Evolutionary conservation across 2,888 invertebrate genomes (phyloP), one percentile per base, ranked within the genome.

Genomic region (Drosophila kanekoi): DNA sequence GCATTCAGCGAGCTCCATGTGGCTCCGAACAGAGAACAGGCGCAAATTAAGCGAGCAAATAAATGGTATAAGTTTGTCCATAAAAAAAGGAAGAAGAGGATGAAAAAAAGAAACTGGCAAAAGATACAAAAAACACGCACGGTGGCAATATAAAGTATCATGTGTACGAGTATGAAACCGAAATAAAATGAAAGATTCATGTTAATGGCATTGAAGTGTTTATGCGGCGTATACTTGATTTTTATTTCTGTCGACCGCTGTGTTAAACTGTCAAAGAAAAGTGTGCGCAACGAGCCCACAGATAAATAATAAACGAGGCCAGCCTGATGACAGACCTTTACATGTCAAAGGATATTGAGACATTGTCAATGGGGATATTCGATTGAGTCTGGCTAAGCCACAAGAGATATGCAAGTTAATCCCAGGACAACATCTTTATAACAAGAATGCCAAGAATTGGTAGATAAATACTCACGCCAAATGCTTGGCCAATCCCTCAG

Each of bases 111-210:
- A 37, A 23, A 28, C 28, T 8, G 28, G n/a, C 35, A 14, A 35
- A 28, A 33, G 49, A 40, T 6, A 37, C 10, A 14, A n/a, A 2
- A 9, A 13, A 45, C 16, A 53, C 14, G 20, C 20, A 23, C 35
- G 0, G 35, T 35, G 20, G 10, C 37, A 35, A 35, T 33, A 35
- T 41, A 37, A 64, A 64, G 56, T 43, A 35, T 3, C 62, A 20
- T 40, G 40, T 28, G 33, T 9, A 10, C 9, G 14, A 23, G 10
- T n/a, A 6, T 2, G 11, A 47, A n/a, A 13, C 35, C 18, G 32
- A 54, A 77, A 65, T 61, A 20, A 62, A 54, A 67, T 77, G 57
- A 79, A 80, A 63, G 67, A 82, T 82, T 82, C 69, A 82, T 73
- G 71, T 40, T 69, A 77, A 73, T 66, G 65, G 69, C 49, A 61